Evolutionary conservation across 2,888 invertebrate genomes (phyloP), one percentile per base, ranked within the genome.

Genomic region (Cantharis lateralis): DNA sequence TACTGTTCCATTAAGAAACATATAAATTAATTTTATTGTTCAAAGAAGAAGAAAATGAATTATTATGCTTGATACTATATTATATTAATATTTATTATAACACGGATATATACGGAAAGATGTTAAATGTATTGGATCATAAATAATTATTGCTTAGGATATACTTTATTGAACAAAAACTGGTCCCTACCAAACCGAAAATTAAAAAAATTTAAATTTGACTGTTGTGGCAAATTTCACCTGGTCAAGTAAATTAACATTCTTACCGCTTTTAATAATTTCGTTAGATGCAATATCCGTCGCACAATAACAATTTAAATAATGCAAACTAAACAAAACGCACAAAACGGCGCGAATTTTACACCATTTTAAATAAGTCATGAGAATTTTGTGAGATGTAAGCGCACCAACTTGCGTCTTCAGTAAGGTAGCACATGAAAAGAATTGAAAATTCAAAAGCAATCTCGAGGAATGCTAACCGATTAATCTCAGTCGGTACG

Each of bases 361-460:
- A 66, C 64, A 66, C 64, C 64, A 66, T 66, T 66, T 66, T n/a
- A 66, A 15, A n/a, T 20, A 66, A 66, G 13, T 66, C 64, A 66
- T 66, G 64, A 20, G 24, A 24, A 66, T 24, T 24, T 5, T n/a
- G 24, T 63, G 10, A n/a, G n/a, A 10, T 20, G n/a, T 63, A 16
- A n/a, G 64, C 13, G n/a, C 20, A 66, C 15, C 13, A 18, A 66
- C 24, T 66, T 66, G 16, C 20, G 64, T 66, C 64, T 66, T 66
- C n/a, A 20, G 13, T 66, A 66, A 66, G 10, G 48, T 48, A 48
- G 48, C 48, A 48, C 48, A 66, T 66, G 18, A n/a, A 66, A 20
- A 66, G 20, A 66, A 48, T 48, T 48, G 18, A 18, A 66, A n/a
- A 20, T 66, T 66, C 24, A 20, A n/a, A 66, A 20, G 64, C 24